These are phyloP conservation scores for Stenchaetothrips biformis DNA, from an alignment of 2,888 invertebrate species.

Conservation along the genomic window DNA sequence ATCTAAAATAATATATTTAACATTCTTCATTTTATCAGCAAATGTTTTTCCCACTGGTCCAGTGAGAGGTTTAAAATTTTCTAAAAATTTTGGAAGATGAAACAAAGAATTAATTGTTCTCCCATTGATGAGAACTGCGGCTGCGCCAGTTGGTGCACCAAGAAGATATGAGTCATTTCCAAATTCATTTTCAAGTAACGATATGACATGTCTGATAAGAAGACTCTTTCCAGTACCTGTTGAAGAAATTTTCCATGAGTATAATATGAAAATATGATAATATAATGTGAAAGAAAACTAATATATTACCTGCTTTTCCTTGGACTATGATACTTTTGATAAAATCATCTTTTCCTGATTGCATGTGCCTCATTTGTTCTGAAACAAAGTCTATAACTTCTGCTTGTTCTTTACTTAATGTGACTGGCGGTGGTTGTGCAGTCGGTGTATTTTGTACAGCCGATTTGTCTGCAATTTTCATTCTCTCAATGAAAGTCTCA, in stretches of 20 bases:
- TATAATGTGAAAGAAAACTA: background rate
- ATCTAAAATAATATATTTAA: no score
- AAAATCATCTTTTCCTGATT: background rate
- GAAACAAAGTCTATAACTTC: background rate
- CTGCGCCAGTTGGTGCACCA: no score
- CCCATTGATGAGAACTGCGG: no score
- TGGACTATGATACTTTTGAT: background rate
- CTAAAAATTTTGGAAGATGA: no score
- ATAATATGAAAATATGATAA: background rate
- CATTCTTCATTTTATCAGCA: no score
- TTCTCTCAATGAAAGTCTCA: background rate
- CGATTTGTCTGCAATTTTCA: background rate
- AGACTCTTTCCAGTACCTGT: conserved; percentile 9
- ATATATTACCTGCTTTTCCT: background rate
- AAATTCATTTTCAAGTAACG: no score
- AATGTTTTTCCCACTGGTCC: no score
- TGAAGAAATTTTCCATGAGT: background rate
- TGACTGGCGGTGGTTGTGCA: background rate
- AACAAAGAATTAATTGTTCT: no score
- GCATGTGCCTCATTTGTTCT: background rate
- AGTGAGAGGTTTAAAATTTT: no score
- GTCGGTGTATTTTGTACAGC: background rate
- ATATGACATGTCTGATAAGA: no score
- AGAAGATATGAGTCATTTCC: no score
- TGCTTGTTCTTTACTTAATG: background rate